Evolutionary conservation across 2,888 invertebrate species (phyloP), one percentile per base, ranked within the genome.

Genomic region (Octodonta nipae): DNA sequence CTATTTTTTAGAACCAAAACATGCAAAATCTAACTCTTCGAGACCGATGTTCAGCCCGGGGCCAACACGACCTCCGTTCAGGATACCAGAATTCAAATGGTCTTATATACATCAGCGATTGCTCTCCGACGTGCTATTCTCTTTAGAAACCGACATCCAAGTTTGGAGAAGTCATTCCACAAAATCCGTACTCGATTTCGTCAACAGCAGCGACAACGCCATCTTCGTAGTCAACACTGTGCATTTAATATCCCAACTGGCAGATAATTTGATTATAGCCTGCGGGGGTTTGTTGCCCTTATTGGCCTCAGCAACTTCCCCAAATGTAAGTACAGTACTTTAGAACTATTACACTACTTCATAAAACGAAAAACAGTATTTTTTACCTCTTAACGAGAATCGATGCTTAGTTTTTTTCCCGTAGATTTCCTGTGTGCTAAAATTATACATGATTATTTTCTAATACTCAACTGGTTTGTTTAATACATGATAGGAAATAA

Each of bases 1-100:
- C 6, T 10, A 8, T 32, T 30, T 37, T 32, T 13, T 34, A 47
- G 46, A 52, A 45, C 35, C 41, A n/a, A 73, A 73, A 54, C 66
- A 72, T 26, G 65, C 74, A 16, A 66, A 81, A 64, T 65, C 71
- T 30, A 68, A 70, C 43, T 77, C 78, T 50, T 59, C 65, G 42
- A 73, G 88, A 33, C 87, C 89, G 32, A 88, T 91, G 83, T 91
- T 91, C 62, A 89, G 87, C 50, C 86, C 91, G 36, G 87, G 89
- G 4, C 86, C 89, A 20, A 85, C 89, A 33, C 73, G 88, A 48
- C 92, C 91, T 13, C 92, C 96, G 3, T 98, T 98, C 66, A 75
- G 98, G 45, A 98, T 99, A 59, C 98, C 98, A 13, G 98, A 98
- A 66, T 99, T 99, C 67, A 85, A 92, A 51, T 99, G 98, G 98